These are phyloP conservation scores for Oreochromis niloticus DNA, from an alignment of 2,113 vertebrate genomes.

Conservation along the genomic window DNA sequence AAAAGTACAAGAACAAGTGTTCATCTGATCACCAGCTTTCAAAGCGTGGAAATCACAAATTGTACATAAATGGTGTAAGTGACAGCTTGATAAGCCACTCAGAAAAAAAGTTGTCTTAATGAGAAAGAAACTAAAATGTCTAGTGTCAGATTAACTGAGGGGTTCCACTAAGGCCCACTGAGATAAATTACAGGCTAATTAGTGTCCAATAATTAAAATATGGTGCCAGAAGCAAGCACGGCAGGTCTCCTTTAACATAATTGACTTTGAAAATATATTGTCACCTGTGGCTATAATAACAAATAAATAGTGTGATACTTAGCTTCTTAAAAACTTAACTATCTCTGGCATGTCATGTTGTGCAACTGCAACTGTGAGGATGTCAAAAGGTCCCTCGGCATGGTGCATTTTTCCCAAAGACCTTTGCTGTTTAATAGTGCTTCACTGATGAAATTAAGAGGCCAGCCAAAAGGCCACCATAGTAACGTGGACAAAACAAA, in stretches of 20 bases:
- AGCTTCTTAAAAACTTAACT: constrained; percentile 1
- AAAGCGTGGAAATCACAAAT: neutral
- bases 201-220: neutral
- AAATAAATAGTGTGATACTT: neutral
- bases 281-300: neutral
- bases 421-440: constrained; percentile 54
- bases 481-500: constrained; percentile 50
- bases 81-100: neutral
- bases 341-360: constrained; percentile 39
- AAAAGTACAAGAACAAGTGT: neutral
- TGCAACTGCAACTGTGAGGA: constrained; percentile 29
- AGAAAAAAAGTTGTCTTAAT: neutral
- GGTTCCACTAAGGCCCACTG: neutral
- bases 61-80: neutral
- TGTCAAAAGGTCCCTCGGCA: constrained; percentile 32
- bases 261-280: neutral
- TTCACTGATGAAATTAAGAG: constrained; percentile 69
- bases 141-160: neutral
- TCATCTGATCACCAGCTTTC: neutral
- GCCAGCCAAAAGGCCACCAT: constrained; percentile 54
- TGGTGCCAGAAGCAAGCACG: neutral
- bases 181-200: neutral
- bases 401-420: constrained; percentile 10
- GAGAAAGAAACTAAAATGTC: neutral
- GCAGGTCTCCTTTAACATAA: neutral